Base-by-base conservation (phyloP, 2,113 vertebrate species). In the Brienomyrus longianalis region DNA sequence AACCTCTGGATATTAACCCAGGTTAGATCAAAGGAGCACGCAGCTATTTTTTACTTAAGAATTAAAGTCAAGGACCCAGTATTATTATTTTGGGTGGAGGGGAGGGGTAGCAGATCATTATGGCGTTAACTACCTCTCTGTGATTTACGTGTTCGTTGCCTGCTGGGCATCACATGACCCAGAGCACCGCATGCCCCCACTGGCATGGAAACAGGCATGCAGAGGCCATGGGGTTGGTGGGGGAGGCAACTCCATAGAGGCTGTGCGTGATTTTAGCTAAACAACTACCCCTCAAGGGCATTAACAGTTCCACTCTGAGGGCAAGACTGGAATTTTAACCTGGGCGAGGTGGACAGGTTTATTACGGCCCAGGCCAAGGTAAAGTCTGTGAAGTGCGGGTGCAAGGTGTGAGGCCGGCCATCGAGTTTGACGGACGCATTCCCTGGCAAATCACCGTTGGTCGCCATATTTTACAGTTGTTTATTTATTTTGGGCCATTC, bases 101-200 rank as follows among this genome's bases (percentile, higher is more conserved):
- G 19, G 50, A 48, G 86, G 86, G 48, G 23, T n/a, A 13, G 66
- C 19, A 39, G n/a, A 89, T 83, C 77, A 85, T 89, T 62, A 89
- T 39, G 39, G 74, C 23, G 35, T 59, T 83, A 89, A 89, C 88
- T 56, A 43, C 77, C 83, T 27, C 50, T 83, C 51, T 56, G 31
- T 89, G 89, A 89, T 86, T 89, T 86, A 89, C 83, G 80, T 89
- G 83, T 59, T 86, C 21, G 7, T 43, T 48, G 39, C 87, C 87
- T 70, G 87, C 54, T 70, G 39, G 87, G 43, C 54, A 39, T 66
- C 23, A 62, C 59, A 88, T 39, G 43, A 52, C 39, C 39, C 7
- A n/a, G 35, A 19, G 35, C 31, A 43, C 39, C 43, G 21, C 43
- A 88, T 59, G 5, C 31, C 87, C 56, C 86, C 54, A 17, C 51